Evolutionary conservation across 2,888 invertebrate genomes (phyloP), one percentile per base, ranked within the genome.

Genomic region (Rugalucina vietnamica): DNA sequence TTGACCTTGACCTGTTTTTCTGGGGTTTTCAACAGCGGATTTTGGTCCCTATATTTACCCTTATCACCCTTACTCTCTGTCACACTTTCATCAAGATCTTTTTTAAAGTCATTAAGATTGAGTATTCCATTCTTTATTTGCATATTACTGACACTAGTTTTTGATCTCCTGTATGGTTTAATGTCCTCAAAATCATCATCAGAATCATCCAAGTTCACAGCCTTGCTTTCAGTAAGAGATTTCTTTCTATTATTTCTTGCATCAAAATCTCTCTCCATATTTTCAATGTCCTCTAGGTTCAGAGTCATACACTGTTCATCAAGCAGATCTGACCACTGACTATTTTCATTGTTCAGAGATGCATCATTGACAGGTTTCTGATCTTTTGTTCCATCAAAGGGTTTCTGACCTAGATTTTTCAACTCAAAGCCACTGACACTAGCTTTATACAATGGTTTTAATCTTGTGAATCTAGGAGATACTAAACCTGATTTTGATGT

Each of bases 271-370:
- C 21, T 50, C 1, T 49, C 76, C 87, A 87, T 87, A 24, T 76
- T 65, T 65, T 70, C 60, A 29, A 87, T 82, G 54, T 87, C 84
- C 0, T 79, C 82, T 24, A 87, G 78, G 65, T 82, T 79, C 49
- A 87, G 78, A 18, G 78, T 60, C 36, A 84, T 71, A 57, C 85
- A 87, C 5, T 84, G 74, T 5, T 84, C 87, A 81, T 85, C 89
- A 24, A 14, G 27, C 4, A 88, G 54, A 69, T 89, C 89, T 65
- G 89, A 89, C 87, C 87, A 89, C 71, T 84, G 86, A 74, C 88
- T 89, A 29, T 79, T 71, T 0, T 74, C 75, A 4, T 78, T 79
- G n/a, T n/a, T n/a, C n/a, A n/a, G n/a, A n/a, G n/a, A n/a, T 10
- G 70, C 32, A 32, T 81, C 43, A n/a, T 18, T 24, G 4, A 24